Percentiles rank a stretch among this genome's conserved stretches.
phyloP scores from a whole-genome alignment of 2,888 invertebrate genomes.

The Eupeodes latifasciatus region DNA sequence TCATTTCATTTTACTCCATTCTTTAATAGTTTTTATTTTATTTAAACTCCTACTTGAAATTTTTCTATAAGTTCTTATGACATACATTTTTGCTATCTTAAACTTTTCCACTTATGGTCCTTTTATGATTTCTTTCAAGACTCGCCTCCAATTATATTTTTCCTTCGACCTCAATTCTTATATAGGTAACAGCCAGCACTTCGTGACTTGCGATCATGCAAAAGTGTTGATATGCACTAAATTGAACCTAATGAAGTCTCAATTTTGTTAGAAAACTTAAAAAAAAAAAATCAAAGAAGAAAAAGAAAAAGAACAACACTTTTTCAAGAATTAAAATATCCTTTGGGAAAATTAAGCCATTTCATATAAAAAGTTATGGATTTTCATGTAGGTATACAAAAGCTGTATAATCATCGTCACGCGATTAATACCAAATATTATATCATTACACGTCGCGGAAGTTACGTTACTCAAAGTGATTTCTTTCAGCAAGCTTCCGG shows the following conservation, averaged over 20 bases:
- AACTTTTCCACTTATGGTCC: not conserved
- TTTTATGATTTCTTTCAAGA: not conserved
- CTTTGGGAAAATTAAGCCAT: conserved; percentile 65
- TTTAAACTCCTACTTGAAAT: too few species aligned
- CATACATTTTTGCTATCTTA: not conserved
- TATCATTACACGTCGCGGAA: conserved; percentile 74
- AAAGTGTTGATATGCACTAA: conserved; percentile 65
- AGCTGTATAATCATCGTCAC: conserved; percentile 65
- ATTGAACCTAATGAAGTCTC: conserved; percentile 65
- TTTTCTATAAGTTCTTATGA: too few species aligned
- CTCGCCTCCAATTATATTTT: not conserved
- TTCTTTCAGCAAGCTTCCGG: conserved; percentile 70
- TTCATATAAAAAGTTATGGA: conserved; percentile 39
- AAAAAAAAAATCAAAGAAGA: not conserved
- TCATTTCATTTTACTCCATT: too few species aligned
- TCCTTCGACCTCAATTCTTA: not conserved
- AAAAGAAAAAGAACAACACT: conserved; percentile 8
- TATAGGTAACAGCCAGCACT: not conserved
- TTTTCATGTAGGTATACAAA: conserved; percentile 20
- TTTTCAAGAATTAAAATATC: conserved; percentile 32
- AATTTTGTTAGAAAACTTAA: conserved; percentile 30
- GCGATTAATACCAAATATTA: conserved; percentile 75
- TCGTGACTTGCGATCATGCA: conserved; percentile 55
- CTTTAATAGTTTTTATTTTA: too few species aligned
- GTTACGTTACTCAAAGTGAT: conserved; percentile 73